Evolutionary conservation across 2,888 invertebrate genomes (phyloP).

Genomic region (Helobdella robusta): DNA sequence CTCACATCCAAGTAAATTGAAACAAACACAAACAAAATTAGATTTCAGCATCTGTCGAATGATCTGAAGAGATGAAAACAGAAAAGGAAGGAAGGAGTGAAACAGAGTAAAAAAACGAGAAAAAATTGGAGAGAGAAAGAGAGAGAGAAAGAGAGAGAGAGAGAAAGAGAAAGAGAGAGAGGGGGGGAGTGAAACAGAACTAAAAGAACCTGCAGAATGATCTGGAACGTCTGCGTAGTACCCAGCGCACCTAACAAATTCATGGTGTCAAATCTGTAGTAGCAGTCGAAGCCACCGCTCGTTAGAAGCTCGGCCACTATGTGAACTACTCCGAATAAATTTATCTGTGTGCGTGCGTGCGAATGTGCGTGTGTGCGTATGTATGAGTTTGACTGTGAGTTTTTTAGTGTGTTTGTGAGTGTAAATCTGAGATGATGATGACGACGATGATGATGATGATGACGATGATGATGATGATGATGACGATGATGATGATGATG

Average conservation of each 20-base stretch:
- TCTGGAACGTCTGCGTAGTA: conserved; percentile 27
- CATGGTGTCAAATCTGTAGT: conserved; percentile 46
- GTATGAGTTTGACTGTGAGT: too few relatives aligned
- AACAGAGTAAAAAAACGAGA: too few relatives aligned
- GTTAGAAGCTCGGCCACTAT: conserved; percentile 45
- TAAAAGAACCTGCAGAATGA: conserved; percentile 20
- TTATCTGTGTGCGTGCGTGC: conserved; percentile 39
- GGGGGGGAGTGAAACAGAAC: too few relatives aligned
- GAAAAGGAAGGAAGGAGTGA: too few relatives aligned
- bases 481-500: conserved; percentile 26
- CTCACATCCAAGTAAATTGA: too few relatives aligned
- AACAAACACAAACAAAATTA: too few relatives aligned
- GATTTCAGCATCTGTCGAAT: too few relatives aligned
- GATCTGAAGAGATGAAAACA: too few relatives aligned
- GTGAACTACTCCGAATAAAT: conserved; percentile 45
- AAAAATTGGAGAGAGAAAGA: too few relatives aligned
- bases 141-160: too few relatives aligned
- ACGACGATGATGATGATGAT: conserved; percentile 20
- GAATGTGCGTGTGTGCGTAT: neutral
- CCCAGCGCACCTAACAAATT: conserved; percentile 41
- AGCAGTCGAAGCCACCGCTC: conserved; percentile 43
- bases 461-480: conserved; percentile 23
- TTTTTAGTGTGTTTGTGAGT: too few relatives aligned
- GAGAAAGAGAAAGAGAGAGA: too few relatives aligned
- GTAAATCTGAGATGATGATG: conserved; percentile 8